Evolutionary conservation across 2,888 invertebrate genomes (phyloP), one percentile per base, ranked within the genome.

Genomic region (Metopia argyrocephala): DNA sequence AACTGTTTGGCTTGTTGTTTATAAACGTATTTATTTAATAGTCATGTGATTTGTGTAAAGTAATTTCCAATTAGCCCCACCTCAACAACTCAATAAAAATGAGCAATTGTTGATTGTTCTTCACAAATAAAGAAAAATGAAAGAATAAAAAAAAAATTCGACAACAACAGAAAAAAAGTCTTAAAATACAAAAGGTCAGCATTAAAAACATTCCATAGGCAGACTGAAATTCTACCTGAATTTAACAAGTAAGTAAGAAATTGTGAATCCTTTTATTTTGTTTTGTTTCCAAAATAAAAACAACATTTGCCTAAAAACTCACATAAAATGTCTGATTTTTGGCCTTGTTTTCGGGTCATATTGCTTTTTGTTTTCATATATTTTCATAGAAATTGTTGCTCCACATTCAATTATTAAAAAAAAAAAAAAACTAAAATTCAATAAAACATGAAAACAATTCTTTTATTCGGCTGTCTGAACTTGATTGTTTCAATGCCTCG

Each of bases 21-120:
- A 79, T 69, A 74, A 70, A 70, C 66, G 76, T 83, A 79, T 75
- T 82, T 82, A 76, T 74, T 83, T 82, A 80, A 75, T 80, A 76
- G 83, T 79, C 76, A 71, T 68, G 76, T 75, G 81, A 82, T 81
- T 82, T 81, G 75, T 78, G 83, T 71, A 78, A 76, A 83, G 84
- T 86, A 84, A 87, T 86, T 87, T 86, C 85, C 89, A 89, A 89
- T 89, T 89, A 89, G 89, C 88, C 85, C 87, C 86, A 84, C 88
- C 15, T 15, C 38, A 38, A 3, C 76, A 76, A 69, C 46, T 48
- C 57, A 31, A 4, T 87, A 88, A 89, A 89, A 89, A 88, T 89
- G 89, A 89, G 85, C 89, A 89, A 87, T 89, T 89, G 86, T 87
- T 85, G 84, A 79, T 38, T 38, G 38, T 38, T 38, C 9, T 12